Conservation (phyloP, 2,797 vertebrate species). For the Enteromius mattozi region DNA sequence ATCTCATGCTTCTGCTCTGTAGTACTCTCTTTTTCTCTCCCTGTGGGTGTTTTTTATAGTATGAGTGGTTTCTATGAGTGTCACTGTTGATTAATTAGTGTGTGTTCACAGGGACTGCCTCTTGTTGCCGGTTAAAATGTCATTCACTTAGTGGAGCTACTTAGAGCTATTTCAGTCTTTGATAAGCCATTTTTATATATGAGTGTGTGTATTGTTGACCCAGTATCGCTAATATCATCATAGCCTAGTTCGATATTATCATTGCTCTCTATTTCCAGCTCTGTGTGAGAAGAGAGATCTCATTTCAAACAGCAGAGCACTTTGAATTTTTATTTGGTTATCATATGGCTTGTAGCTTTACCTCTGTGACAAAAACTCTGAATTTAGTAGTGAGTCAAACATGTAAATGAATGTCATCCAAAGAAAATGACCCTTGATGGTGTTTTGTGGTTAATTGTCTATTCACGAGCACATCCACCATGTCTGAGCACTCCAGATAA, state of each 20-base stretch:
- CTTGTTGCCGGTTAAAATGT: slow-evolving; percentile 48
- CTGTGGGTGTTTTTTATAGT: slow-evolving; percentile 21
- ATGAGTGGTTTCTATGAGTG: slow-evolving; percentile 21
- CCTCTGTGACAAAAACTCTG: background rate
- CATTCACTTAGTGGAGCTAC: slow-evolving; percentile 39
- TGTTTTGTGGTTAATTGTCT: slow-evolving; percentile 29
- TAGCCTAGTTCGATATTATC: background rate
- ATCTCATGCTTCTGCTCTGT: slow-evolving; percentile 45
- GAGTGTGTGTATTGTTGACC: background rate
- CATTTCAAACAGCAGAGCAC: background rate
- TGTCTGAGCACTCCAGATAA: slow-evolving; percentile 31
- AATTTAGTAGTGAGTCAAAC: background rate
- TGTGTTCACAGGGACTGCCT: background rate
- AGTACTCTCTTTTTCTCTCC: slow-evolving; percentile 20
- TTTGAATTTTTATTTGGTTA: background rate
- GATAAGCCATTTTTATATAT: slow-evolving; percentile 4
- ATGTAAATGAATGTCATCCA: slow-evolving; percentile 1
- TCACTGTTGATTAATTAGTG: slow-evolving; percentile 18
- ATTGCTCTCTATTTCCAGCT: background rate
- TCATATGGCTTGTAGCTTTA: background rate
- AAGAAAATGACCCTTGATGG: background rate
- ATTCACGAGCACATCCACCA: slow-evolving; percentile 7
- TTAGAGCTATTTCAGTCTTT: slow-evolving; percentile 5
- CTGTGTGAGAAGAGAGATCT: background rate
- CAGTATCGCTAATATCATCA: slow-evolving; percentile 1